Conservation (phyloP, 2,888 invertebrate species). For the Seira sanloemensis region DNA sequence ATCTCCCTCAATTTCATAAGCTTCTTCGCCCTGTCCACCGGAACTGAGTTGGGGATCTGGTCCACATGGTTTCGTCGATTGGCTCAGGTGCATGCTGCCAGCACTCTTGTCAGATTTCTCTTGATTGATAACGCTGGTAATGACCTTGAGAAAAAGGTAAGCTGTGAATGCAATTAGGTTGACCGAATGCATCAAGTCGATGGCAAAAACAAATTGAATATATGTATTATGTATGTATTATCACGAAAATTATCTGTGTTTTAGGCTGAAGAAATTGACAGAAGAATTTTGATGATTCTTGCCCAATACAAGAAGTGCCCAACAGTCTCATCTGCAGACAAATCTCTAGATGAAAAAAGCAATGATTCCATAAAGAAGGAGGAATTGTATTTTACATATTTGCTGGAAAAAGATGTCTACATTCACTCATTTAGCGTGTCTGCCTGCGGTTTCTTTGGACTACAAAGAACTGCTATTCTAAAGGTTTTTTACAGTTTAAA, state of each 20-base stretch:
- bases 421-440: background rate
- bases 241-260: background rate
- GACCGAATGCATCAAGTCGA: background rate
- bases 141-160: slow-evolving; percentile 2
- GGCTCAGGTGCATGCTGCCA: background rate
- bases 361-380: background rate
- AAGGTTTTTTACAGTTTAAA: background rate
- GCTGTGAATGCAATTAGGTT: no score
- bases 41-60: background rate
- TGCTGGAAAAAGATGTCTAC: background rate
- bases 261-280: slow-evolving; percentile 5
- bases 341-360: background rate
- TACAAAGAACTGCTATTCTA: slow-evolving; percentile 9
- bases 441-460: slow-evolving; percentile 18
- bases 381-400: background rate
- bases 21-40: slow-evolving; percentile 4
- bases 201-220: background rate
- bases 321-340: no score
- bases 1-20: slow-evolving; percentile 4
- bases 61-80: background rate
- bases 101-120: slow-evolving; percentile 7
- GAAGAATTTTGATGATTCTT: background rate
- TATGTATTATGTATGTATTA: background rate
- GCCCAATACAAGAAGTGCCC: background rate
- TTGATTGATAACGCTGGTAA: slow-evolving; percentile 24